Evolutionary conservation across 2,888 invertebrate genomes (phyloP), one percentile per base, ranked within the genome.

Genomic region (Platynereis dumerilii): DNA sequence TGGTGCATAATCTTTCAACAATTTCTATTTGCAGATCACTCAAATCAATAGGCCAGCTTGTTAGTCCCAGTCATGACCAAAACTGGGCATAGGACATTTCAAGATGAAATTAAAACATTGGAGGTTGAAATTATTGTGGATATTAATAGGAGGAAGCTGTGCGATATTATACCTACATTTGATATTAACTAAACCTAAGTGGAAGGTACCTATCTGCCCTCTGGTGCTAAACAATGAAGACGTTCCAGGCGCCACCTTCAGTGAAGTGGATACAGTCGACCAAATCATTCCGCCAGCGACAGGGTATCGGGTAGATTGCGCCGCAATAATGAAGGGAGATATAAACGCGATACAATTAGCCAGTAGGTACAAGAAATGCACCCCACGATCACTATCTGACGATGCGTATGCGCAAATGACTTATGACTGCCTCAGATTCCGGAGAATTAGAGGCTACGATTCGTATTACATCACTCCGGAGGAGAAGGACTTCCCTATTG

Each of bases 401-500:
- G 17, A 28, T 22, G 20, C 27, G 28, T 62, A 62, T 28, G 27
- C 56, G 1, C 15, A 57, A 12, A 56, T 62, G 44, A 45, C 62
- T 2, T 17, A 57, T 24, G 28, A 62, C 44, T 69, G 69, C 52
- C 28, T 48, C 17, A 22, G 29, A 15, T 69, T 69, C 58, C 24
- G 34, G 10, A 17, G 3, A 24, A 34, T 45, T 10, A 28, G 59
- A 12, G 60, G 58, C 10, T 70, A 70, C 52, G 44, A 58, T 17
- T 12, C 27, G 2, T 22, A 59, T 26, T 7, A 28, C 2, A 53
- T 48, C 20, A 61, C 64, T 22, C 69, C 76, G 12, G 78, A 79
- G 60, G 60, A 65, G 24, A 59, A 63, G 3, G 52, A 69, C 1
- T 80, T 76, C 58, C 80, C 80, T 0, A 45, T 80, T 5, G 79